Evolutionary conservation across 2,888 invertebrate species (phyloP).

Genomic region (Xestoiulus laeticollis): DNA sequence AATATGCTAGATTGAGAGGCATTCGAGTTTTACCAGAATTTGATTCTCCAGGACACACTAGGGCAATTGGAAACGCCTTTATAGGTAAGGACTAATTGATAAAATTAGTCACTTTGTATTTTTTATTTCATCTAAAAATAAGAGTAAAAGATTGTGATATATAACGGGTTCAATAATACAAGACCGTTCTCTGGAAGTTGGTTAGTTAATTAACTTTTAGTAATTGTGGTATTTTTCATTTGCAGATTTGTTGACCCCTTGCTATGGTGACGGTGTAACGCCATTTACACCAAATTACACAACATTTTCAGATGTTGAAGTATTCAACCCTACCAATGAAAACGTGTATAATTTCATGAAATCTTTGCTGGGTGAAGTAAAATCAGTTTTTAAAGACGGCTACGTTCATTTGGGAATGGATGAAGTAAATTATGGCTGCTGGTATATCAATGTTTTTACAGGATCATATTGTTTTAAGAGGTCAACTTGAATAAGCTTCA

Average conservation of each 20-base stretch:
- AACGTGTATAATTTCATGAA: conserved; percentile 64
- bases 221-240: background rate
- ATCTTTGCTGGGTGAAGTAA: conserved; percentile 65
- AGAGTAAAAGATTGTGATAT: background rate
- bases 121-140: background rate
- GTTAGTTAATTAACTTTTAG: background rate
- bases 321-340: conserved; percentile 63
- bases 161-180: too few species aligned
- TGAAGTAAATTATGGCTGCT: conserved; percentile 84
- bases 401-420: conserved; percentile 92
- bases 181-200: too few species aligned
- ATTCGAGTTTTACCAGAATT: conserved; percentile 90
- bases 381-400: conserved; percentile 68
- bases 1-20: conserved; percentile 81
- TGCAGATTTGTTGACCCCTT: conserved; percentile 66
- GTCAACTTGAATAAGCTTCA: too few species aligned
- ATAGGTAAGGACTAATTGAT: conserved; percentile 67
- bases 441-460: conserved; percentile 68
- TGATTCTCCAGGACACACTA: conserved; percentile 83
- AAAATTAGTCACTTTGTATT: background rate
- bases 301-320: conserved; percentile 57
- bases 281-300: conserved; percentile 57
- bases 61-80: conserved; percentile 55
- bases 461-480: too few species aligned
- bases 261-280: conserved; percentile 57